Evolutionary conservation across 2,888 invertebrate genomes (phyloP), one percentile per base, ranked within the genome.

Genomic region (Amitus sp.): DNA sequence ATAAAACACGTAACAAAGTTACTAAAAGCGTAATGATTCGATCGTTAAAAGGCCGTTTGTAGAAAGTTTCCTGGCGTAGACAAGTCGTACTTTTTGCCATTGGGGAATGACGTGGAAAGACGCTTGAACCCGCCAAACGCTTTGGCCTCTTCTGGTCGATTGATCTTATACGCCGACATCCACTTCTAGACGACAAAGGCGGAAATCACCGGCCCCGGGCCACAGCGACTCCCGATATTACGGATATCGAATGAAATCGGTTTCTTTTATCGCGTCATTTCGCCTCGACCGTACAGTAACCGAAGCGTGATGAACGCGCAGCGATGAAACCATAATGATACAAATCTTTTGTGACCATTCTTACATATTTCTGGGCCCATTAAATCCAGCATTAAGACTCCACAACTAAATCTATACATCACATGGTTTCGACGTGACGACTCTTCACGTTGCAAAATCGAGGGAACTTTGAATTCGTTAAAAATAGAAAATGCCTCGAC

Each of bases 111-210:
- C 15, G 20, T 51, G 50, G 20, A 51, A 51, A 43, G 42, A 13
- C 27, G 40, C 19, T 50, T n/a, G 42, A 50, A 17, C 42, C 42
- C 43, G 30, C 23, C 30, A 37, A 51, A 37, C 45, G 45, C 20
- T 34, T 45, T 37, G 20, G 43, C 45, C 43, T 15, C 45, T 51
- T 51, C 43, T 34, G 30, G 45, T 51, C 45, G 34, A 51, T 51
- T 51, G 51, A 19, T 34, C 43, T 51, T 43, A 45, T 34, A 23
- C 30, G 48, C 20, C 19, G 34, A 51, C 45, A 51, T 51, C 20
- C 45, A 51, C 45, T 45, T 45, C 51, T 45, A 34, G 42, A 51
- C 37, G 51, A 51, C 51, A 45, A 34, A 43, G 20, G 18, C 48
- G 15, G 50, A 40, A 40, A 27, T 17, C 40, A 42, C 19, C 50